These are phyloP conservation scores for Macropodus opercularis DNA, from an alignment of 2,797 vertebrate genomes.

Conservation along the genomic window DNA sequence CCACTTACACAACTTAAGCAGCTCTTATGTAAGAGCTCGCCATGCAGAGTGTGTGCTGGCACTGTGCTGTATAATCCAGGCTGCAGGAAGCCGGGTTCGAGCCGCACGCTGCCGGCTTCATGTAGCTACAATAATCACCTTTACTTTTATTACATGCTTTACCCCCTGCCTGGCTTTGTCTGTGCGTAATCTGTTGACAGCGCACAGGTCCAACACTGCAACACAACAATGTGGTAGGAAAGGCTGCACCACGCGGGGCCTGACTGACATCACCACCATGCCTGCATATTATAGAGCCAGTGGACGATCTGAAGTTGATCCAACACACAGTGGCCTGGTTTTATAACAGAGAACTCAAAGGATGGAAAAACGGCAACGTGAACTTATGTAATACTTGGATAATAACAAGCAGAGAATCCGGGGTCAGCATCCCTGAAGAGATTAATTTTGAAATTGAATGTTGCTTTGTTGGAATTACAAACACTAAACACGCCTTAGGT, in stretches of 20 bases:
- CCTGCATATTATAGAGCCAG: neutral
- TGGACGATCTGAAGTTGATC: neutral
- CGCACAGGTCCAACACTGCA: conserved; percentile 26
- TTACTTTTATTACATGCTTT: conserved; percentile 23
- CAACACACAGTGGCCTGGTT: neutral
- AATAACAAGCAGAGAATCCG: conserved; percentile 16
- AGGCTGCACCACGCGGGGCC: conserved; percentile 48
- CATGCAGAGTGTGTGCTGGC: conserved; percentile 21
- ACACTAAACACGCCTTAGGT: too few species aligned
- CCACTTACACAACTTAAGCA: conserved; percentile 62
- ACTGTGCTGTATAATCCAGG: conserved; percentile 62
- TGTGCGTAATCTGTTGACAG: conserved; percentile 48
- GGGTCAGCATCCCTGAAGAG: conserved; percentile 23
- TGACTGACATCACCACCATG: conserved; percentile 24
- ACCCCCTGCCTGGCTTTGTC: conserved; percentile 24
- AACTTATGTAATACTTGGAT: conserved; percentile 34
- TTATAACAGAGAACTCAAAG: neutral
- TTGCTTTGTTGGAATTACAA: neutral
- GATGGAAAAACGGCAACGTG: conserved; percentile 10
- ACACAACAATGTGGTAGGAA: conserved; percentile 15
- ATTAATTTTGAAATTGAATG: neutral
- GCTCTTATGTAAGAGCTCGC: conserved; percentile 67
- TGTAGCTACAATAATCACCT: conserved; percentile 59
- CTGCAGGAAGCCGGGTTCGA: conserved; percentile 46
- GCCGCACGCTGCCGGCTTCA: conserved; percentile 40